Evolutionary conservation across 2,797 vertebrate species (phyloP), one percentile per base, ranked within the genome.

Genomic region (Melanotaenia pygmaea): DNA sequence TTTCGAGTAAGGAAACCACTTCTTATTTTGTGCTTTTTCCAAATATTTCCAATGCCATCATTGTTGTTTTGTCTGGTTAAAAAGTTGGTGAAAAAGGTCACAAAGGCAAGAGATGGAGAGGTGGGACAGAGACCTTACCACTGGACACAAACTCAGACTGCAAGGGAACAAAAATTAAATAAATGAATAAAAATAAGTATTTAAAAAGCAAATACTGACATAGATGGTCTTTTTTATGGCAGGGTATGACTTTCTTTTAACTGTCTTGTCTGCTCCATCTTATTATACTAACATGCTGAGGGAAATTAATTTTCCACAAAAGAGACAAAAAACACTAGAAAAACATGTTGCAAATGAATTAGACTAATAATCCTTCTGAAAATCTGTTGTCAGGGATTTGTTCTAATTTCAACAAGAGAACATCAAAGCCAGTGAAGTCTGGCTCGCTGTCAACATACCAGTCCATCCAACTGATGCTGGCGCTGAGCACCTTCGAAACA

Each of bases 401-500:
- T 2, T 53, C 51, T 13, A 22, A 60, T 65, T 77, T 54, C 68
- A 59, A 68, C 47, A 59, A 58, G 64, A 68, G 28, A 63, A 11
- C 32, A 51, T 51, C 58, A 28, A 66, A 14, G 51, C 12, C 28
- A 40, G 57, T 43, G 67, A 51, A 43, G 30, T 53, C 28, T 72
- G 51, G 59, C 38, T 74, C 20, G 53, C 30, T 20, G 14, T 28
- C 37, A 37, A 65, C 22, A 45, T 57, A 61, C 38, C 40, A 60
- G 45, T 32, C 61, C 50, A 32, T 60, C 24, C 30, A n/a, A 67
- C 16, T 45, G 45, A 59, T 40, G 30, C 50, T 62, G 50, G 67
- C 57, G 56, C 35, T n/a, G 57, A 61, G 35, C 64, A 32, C 6
- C 37, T 6, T 35, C 12, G 30, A 61, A 37, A 30, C 47, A 26